phyloP scores from a whole-genome alignment of 2,888 invertebrate species.

The Rutpela maculata region DNA sequence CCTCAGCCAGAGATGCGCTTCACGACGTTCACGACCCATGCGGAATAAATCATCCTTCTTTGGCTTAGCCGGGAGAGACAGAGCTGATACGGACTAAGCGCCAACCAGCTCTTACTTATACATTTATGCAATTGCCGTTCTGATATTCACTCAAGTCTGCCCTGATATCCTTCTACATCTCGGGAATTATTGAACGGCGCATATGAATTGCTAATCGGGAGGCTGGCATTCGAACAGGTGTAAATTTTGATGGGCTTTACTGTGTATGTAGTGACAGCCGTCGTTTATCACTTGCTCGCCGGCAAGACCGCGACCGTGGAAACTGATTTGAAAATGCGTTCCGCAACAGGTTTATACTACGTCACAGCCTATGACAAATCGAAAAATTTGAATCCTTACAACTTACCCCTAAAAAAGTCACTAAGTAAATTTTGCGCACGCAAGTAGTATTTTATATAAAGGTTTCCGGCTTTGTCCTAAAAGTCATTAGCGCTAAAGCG shows the following conservation, averaged over 20 bases:
- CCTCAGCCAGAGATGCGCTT: slow-evolving; percentile 61
- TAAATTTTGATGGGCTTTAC: slow-evolving; percentile 26
- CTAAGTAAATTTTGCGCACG: too few relatives aligned
- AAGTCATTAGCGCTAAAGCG: too few relatives aligned
- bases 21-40: slow-evolving; percentile 64
- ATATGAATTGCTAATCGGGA: slow-evolving; percentile 25
- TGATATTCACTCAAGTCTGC: slow-evolving; percentile 4
- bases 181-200: slow-evolving; percentile 14
- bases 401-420: too few relatives aligned
- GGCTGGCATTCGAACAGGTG: slow-evolving; percentile 29
- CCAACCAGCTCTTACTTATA: slow-evolving; percentile 32
- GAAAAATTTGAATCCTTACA: too few relatives aligned
- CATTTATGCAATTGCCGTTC: slow-evolving; percentile 32
- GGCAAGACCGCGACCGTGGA: not conserved
- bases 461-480: too few relatives aligned
- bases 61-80: slow-evolving; percentile 28
- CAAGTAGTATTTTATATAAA: too few relatives aligned
- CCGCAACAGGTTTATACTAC: too few relatives aligned
- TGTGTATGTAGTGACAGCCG: not conserved
- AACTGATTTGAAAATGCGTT: too few relatives aligned
- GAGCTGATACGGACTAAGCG: slow-evolving; percentile 26
- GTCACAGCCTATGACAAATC: too few relatives aligned
- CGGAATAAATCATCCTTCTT: slow-evolving; percentile 64
- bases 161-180: slow-evolving; percentile 13
- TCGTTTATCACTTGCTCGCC: not conserved